phyloP scores from a whole-genome alignment of 2,888 invertebrate species.

The Actias luna region DNA sequence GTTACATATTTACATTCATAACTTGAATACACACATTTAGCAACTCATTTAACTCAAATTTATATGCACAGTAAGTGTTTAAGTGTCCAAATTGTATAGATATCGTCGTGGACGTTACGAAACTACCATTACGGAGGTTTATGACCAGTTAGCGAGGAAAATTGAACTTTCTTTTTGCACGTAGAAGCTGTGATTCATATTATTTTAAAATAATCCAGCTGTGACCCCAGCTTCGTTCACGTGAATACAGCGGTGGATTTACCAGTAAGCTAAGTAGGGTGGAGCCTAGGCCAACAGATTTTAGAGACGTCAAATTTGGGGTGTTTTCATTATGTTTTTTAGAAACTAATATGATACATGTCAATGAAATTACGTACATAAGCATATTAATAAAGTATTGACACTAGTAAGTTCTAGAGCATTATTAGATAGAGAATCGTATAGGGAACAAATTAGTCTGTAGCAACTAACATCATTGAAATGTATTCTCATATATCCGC shows the following conservation, averaged over 20 bases:
- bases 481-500: not conserved
- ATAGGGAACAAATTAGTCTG: too few relatives aligned
- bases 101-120: not conserved
- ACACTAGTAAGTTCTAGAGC: too few relatives aligned
- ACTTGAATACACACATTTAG: not conserved
- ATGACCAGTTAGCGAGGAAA: slow-evolving; percentile 18
- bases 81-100: not conserved
- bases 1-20: not conserved
- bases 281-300: too few relatives aligned
- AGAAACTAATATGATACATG: too few relatives aligned
- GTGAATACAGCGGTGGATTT: too few relatives aligned
- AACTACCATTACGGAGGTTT: slow-evolving; percentile 1
- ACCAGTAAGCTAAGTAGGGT: too few relatives aligned
- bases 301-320: too few relatives aligned
- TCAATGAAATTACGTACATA: too few relatives aligned
- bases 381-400: too few relatives aligned
- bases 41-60: not conserved
- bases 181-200: slow-evolving; percentile 15
- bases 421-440: too few relatives aligned
- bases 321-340: too few relatives aligned
- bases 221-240: not conserved
- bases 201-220: not conserved
- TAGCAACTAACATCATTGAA: too few relatives aligned
- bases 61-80: not conserved
- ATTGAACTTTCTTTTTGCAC: slow-evolving; percentile 31